Percentiles rank a stretch among this genome's conserved stretches.
Evolutionary conservation across 2,113 vertebrate genomes (phyloP).

Genomic region (Neogale vison): DNA sequence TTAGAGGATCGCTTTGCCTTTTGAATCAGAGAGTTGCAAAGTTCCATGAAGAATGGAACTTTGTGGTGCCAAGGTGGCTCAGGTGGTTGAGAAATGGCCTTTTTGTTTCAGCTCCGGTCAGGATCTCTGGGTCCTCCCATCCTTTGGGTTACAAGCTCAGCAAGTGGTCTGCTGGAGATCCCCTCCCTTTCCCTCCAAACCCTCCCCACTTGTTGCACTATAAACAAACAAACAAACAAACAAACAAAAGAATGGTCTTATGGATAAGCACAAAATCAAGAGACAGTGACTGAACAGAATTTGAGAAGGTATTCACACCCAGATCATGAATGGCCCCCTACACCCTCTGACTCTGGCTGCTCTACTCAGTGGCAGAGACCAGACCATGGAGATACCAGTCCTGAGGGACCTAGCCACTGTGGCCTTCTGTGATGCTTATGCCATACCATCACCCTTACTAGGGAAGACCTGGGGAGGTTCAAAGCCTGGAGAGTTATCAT

Average conservation of each 20-base stretch:
- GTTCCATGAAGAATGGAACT: background rate
- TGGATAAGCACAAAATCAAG: background rate
- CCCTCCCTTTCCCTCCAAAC: background rate
- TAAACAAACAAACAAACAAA: background rate
- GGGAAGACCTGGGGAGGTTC: constrained; percentile 98
- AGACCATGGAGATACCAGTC: constrained; percentile 99
- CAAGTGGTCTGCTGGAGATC: background rate
- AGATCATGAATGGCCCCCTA: constrained; percentile 99
- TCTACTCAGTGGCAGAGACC: constrained; percentile 95
- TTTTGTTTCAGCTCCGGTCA: background rate
- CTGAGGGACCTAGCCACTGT: constrained; percentile 98
- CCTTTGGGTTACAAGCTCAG: background rate
- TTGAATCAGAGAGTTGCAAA: background rate
- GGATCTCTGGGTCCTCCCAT: background rate
- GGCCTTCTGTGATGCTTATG: constrained; percentile 99
- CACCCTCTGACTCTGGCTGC: constrained; percentile 96
- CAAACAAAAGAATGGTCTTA: background rate
- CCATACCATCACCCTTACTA: constrained; percentile 98
- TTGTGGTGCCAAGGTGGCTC: background rate
- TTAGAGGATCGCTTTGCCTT: background rate
- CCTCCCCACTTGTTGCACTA: background rate
- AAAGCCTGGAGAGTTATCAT: constrained; percentile 97
- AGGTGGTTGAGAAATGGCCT: background rate
- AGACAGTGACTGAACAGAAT: background rate
- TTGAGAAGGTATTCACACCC: constrained; percentile 95